These are phyloP conservation scores for Ailuropoda melanoleuca DNA, from an alignment of 2,113 vertebrate species.

Conservation along the genomic window DNA sequence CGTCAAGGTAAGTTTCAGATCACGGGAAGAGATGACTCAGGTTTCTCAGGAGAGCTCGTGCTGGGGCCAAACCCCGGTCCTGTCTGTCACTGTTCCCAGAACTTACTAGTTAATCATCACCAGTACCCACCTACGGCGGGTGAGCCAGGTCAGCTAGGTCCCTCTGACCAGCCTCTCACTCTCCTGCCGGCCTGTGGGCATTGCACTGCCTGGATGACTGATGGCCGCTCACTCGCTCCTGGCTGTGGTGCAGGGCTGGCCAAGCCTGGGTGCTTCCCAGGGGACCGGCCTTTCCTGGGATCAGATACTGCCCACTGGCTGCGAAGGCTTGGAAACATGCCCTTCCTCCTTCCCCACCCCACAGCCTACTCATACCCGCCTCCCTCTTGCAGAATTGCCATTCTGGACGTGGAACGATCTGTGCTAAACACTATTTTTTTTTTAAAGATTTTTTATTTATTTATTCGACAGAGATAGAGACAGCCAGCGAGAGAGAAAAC, in stretches of 20 bases:
- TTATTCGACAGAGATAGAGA: too few species aligned
- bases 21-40: neutral
- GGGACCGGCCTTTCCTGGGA: neutral
- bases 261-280: neutral
- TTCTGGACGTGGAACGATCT: neutral
- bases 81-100: neutral
- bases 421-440: neutral
- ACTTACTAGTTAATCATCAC: neutral
- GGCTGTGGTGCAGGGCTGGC: neutral
- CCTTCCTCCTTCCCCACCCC: neutral
- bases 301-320: neutral
- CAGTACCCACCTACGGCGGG: neutral
- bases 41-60: neutral
- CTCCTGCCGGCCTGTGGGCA: accelerated
- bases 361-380: neutral
- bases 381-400: neutral
- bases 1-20: neutral
- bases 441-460: too few species aligned
- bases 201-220: neutral
- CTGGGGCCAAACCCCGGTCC: neutral
- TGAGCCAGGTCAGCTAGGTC: neutral
- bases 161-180: neutral
- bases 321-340: neutral
- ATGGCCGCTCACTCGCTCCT: neutral
- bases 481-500: too few species aligned